Base-by-base conservation (phyloP, 2,797 vertebrate genomes). In the Acanthiza pusilla region DNA sequence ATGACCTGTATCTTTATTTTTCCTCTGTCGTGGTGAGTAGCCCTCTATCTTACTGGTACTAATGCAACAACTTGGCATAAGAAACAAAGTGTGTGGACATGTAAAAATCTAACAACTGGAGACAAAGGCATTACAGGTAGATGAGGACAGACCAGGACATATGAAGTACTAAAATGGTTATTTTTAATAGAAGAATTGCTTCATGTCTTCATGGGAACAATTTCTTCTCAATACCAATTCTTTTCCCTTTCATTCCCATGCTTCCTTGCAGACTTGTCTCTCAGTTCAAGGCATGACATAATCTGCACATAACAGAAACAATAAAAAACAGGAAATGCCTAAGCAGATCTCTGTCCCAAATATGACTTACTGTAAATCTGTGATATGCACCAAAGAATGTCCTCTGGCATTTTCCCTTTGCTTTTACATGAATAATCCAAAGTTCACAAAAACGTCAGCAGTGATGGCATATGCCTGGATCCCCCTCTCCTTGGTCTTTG, bases 281-380 rank as follows among this genome's bases (percentile, higher is more conserved):
- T 72, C 58, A 81, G 7, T 74, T 78, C 47, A 88, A 70, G 54
- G 45, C 84, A 74, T 60, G 45, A 73, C 66, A 84, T 0, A 1
- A 87, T 40, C 67, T 70, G 61, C 62, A 91, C 9, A 48, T 47
- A 57, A 58, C 22, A 77, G 87, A 91, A 85, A 75, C 43, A 86
- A 18, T 36, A 45, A 95, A 93, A 91, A 92, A 89, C 71, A 92
- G 73, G 79, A 96, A 95, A 95, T 96, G 85, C 83, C 84, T 87
- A 61, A 71, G n/a, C 45, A 83, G 77, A 68, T 47, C 21, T 60
- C 63, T 95, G 50, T 40, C 38, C 40, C 40, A 50, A 77, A 89
- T 72, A 42, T 47, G 9, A 79, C 62, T 91, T 88, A 67, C 20
- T 88, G 53, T 89, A 68, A 88, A 71, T 78, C 53, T 66, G 43